Evolutionary conservation across 1,140 invertebrate species (phyloP), one percentile per base, ranked within the genome.

Genomic region (Lepidurus apus): DNA sequence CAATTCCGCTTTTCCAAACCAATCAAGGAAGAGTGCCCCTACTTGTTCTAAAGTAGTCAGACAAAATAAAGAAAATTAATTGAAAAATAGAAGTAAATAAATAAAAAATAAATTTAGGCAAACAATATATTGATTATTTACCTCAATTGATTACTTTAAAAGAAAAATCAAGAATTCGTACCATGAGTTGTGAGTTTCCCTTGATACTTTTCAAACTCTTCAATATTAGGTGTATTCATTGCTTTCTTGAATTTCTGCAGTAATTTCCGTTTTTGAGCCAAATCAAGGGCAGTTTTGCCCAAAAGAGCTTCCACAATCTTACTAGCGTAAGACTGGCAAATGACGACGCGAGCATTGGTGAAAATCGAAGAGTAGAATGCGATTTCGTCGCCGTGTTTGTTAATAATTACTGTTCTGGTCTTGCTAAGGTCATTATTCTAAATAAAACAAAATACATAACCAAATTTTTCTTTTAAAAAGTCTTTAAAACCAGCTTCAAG

Each of bases 171-270:
- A 34, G 4, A 34, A 65, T 65, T 1, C 21, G 2, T 65, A 65
- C 53, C 53, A 21, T 65, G 53, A 65, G 17, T 65, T 21, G 53
- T 65, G 8, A 65, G 53, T 65, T 65, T 65, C 4, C 53, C 53
- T 65, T 65, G 17, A 21, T 65, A 65, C 53, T 65, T 65, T 17
- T 65, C 53, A 65, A 65, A 65, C 7, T 65, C 53, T 65, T 65
- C 53, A 7, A 17, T n/a, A 17, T 6, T 65, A 1, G 53, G 5
- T n/a, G 53, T 65, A 65, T 65, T 9, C 13, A 65, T 65, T 1
- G 53, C 53, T 17, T 17, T 65, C 13, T 65, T 65, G 13, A 65
- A 65, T 17, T 65, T 65, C 13, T 65, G 53, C 8, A 13, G 13
- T 1, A 65, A 17, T 21, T 65, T 65, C 13, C 53, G 8, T 21